Base-by-base conservation (phyloP, 2,113 vertebrate genomes). In the Labeo rohita region DNA sequence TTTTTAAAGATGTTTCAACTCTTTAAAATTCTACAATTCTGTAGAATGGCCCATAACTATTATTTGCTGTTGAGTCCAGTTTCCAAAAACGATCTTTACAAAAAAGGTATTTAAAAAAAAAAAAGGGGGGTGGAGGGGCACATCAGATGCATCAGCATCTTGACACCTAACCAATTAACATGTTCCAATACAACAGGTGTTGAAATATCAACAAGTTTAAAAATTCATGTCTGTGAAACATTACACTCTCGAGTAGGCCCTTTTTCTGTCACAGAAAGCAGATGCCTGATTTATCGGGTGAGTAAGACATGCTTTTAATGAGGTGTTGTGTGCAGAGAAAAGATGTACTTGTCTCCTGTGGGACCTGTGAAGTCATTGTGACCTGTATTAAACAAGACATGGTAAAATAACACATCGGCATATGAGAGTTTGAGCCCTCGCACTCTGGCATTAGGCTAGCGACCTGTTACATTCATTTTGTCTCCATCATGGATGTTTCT, bases 11-110 rank as follows among this genome's bases (percentile, higher is more conserved):
- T 28, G 28, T 28, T 28, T 28, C 28, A 28, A 28, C 28, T 28
- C 28, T n/a, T n/a, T n/a, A n/a, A n/a, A n/a, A n/a, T n/a, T n/a
- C n/a, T n/a, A n/a, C 28, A 28, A 28, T 28, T 28, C 28, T 28
- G 28, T 28, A 28, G 28, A 28, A 28, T 28, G 2, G 39, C 39
- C 39, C 54, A 56, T 94, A 94, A 94, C 94, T 93, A 94, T 92
- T 93, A 91, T 93, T 93, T 93, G 92, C 94, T 94, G 93, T 92
- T 88, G 92, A 93, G 92, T 92, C 92, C 70, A 6, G 13, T 49
- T 50, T 75, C 50, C n/a, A 92, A 94, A 94, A 94, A 94, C 93
- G 92, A 93, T 94, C 91, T 93, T 93, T 93, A 94, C 93, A 93
- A 93, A 93, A 94, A 93, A 94, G 3, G 39, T 39, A 39, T 39